phyloP scores from a whole-genome alignment of 1,140 invertebrate genomes.

The Atopsyche davidsoni region DNA sequence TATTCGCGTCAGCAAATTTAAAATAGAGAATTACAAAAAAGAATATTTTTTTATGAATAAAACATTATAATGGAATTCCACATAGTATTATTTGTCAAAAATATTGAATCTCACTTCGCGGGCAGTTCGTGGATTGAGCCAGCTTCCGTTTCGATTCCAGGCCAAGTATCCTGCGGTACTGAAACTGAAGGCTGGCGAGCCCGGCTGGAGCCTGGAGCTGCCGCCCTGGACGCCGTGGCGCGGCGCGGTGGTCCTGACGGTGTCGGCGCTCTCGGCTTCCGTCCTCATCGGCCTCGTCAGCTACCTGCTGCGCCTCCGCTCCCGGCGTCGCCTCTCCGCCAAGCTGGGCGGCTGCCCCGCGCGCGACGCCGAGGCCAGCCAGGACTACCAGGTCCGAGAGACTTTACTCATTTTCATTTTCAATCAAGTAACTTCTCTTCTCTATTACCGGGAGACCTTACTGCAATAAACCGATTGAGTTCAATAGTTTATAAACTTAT shows the following conservation, averaged over 20 bases:
- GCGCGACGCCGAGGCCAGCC: slow-evolving; percentile 82
- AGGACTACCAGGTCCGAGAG: slow-evolving; percentile 95
- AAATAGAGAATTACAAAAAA: too few relatives aligned
- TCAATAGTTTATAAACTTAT: too few relatives aligned
- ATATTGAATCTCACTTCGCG: too few relatives aligned
- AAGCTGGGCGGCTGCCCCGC: slow-evolving; percentile 65
- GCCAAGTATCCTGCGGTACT: slow-evolving; percentile 52
- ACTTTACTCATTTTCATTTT: too few relatives aligned
- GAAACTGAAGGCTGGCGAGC: slow-evolving; percentile 34
- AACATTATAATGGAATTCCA: too few relatives aligned
- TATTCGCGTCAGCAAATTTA: too few relatives aligned
- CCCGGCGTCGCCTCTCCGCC: slow-evolving; percentile 63
- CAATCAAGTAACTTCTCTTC: too few relatives aligned
- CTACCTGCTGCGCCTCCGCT: slow-evolving; percentile 50
- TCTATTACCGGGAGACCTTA: too few relatives aligned
- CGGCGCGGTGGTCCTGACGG: slow-evolving; percentile 62
- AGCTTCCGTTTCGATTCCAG: slow-evolving; percentile 51
- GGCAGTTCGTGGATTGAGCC: slow-evolving; percentile 31
- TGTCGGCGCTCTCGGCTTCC: slow-evolving; percentile 66
- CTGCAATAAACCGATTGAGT: too few relatives aligned
- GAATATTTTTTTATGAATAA: too few relatives aligned
- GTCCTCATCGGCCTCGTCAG: slow-evolving; percentile 7
- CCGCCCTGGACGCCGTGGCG: slow-evolving; percentile 62
- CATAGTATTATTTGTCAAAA: too few relatives aligned
- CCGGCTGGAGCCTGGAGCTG: slow-evolving; percentile 60